Conservation (phyloP, 2,888 invertebrate genomes). For the Sisyra terminalis region DNA sequence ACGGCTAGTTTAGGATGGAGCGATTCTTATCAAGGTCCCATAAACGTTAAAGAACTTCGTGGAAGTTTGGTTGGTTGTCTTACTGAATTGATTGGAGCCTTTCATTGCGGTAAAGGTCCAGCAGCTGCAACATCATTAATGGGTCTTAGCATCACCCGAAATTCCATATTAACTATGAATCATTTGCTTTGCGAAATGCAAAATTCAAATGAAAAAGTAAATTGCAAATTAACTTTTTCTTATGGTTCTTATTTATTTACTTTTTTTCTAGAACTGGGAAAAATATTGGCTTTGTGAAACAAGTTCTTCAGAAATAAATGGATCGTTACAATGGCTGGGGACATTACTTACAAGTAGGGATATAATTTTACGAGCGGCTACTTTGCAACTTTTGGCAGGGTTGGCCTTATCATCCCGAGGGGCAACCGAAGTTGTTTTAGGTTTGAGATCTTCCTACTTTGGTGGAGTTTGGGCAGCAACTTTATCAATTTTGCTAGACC, state of each 20-base stretch:
- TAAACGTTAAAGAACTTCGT: slow-evolving; percentile 21
- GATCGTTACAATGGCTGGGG: slow-evolving; percentile 25
- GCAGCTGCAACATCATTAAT: slow-evolving; percentile 34
- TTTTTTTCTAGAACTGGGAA: slow-evolving; percentile 21
- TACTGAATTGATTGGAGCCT: slow-evolving; percentile 32
- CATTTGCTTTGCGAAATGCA: slow-evolving; percentile 33
- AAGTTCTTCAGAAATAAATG: slow-evolving; percentile 13
- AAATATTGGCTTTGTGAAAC: slow-evolving; percentile 19
- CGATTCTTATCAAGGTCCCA: neutral
- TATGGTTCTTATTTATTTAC: neutral
- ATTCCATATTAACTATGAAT: slow-evolving; percentile 33
- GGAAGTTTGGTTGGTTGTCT: slow-evolving; percentile 26
- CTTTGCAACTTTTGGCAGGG: slow-evolving; percentile 31
- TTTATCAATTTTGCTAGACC: slow-evolving; percentile 24
- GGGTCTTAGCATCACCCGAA: slow-evolving; percentile 36
- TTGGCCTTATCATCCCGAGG: slow-evolving; percentile 22
- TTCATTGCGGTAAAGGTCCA: slow-evolving; percentile 29
- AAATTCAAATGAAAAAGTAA: slow-evolving; percentile 25
- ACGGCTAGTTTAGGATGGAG: slow-evolving; percentile 31
- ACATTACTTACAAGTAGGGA: slow-evolving; percentile 32
- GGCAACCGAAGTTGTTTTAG: slow-evolving; percentile 19
- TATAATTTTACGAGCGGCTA: slow-evolving; percentile 32
- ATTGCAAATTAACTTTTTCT: slow-evolving; percentile 3
- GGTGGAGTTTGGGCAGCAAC: slow-evolving; percentile 22
- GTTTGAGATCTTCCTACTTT: slow-evolving; percentile 11